Evolutionary conservation across 1,140 invertebrate species (phyloP), one percentile per base, ranked within the genome.

Genomic region (Nasonia vitripennis): DNA sequence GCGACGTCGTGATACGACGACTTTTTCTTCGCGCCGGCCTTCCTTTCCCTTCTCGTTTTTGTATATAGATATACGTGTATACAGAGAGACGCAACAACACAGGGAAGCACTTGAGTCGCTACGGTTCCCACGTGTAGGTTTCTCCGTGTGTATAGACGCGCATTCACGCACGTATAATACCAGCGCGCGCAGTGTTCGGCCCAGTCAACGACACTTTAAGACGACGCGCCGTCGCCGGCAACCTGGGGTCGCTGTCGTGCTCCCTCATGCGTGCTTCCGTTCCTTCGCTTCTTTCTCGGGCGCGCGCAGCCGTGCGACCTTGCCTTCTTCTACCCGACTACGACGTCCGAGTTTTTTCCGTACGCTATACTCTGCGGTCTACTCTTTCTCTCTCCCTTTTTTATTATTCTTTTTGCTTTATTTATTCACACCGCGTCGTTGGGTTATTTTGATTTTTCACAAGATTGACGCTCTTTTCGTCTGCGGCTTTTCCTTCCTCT

Each of bases 241-340:
- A 62, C 73, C 87, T 87, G 83, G 89, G 90, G 90, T 91, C 91
- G 89, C 87, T 85, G 87, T 81, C 85, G 85, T 90, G 91, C 85
- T 91, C 87, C 85, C 85, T 91, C 90, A 90, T 90, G 91, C 91
- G 90, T 90, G 87, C 86, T 89, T 91, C 91, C 91, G 85, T 67
- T 77, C 23, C 62, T 55, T 45, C 85, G 34, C 5, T 62, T 68
- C 31, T 82, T 78, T 86, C 80, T 20, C 74, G 27, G 0, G 27
- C 27, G 27, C 70, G 45, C 10, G 41, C 11, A 45, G 10, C 11
- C 27, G 27, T 37, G 78, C 78, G 83, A 85, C 83, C 83, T 85
- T 85, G 83, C 77, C 45, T 27, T 27, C 27, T 51, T 45, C 45
- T 20, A 17, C 23, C 20, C 48, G n/a, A 37, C 34, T 37, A 37